phyloP scores from a whole-genome alignment of 2,797 vertebrate genomes.

The Crocidura indochinensis region DNA sequence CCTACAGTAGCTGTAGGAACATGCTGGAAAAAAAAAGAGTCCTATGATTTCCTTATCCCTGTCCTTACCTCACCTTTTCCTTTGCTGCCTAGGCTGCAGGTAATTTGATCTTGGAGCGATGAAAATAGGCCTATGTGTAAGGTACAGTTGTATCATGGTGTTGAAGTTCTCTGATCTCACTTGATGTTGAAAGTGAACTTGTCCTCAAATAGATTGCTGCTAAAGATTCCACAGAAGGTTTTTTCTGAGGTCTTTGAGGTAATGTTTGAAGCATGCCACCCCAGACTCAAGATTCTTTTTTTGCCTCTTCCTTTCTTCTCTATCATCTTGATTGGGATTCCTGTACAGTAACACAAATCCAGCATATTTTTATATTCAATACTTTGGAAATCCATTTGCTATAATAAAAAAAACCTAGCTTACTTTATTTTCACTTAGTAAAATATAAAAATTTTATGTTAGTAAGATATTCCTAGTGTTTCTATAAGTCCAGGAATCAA shows the following conservation, averaged over 20 bases:
- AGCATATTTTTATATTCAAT: background rate
- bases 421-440: too few species aligned
- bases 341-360: background rate
- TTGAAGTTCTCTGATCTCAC: background rate
- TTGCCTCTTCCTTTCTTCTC: background rate
- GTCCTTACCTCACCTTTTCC: background rate
- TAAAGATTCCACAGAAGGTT: background rate
- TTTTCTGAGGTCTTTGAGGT: background rate
- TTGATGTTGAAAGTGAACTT: background rate
- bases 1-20: fast-evolving
- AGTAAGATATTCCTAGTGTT: background rate
- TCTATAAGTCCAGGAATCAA: background rate
- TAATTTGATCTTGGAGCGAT: too few species aligned
- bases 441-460: too few species aligned
- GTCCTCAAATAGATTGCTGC: background rate
- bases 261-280: background rate
- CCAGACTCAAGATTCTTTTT: background rate
- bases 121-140: fast-evolving
- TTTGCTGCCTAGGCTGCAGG: background rate
- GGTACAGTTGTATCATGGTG: background rate
- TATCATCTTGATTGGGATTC: background rate
- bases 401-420: too few species aligned
- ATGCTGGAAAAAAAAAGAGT: background rate
- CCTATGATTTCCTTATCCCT: background rate
- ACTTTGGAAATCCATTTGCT: background rate